Base-by-base conservation (phyloP, 2,797 vertebrate genomes). In the Poecile montanus region DNA sequence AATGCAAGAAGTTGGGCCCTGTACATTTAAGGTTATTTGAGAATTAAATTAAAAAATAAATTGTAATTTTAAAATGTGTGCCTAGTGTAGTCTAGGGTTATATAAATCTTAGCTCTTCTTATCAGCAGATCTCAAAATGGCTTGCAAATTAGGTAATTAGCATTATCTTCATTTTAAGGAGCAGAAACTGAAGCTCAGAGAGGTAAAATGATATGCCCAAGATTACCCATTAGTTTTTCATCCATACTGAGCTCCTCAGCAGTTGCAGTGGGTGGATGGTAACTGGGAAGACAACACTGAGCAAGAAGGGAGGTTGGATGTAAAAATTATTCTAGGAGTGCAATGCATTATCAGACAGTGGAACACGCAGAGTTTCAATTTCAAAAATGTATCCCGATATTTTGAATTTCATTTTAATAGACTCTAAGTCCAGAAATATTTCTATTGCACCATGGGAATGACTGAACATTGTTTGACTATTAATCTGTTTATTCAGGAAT, bases 71-170 rank as follows among this genome's bases (percentile, higher is more conserved):
- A 63, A 57, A 78, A 57, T 50, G 21, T 82, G 13, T 70, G 47
- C 36, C 16, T 65, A 53, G 53, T 47, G 47, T 68, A 74, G 45
- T 34, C 22, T 81, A 48, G n/a, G 45, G 38, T 34, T 86, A 20
- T 34, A 70, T 87, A 73, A 86, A 60, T 82, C 53, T 60, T 57
- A 26, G 36, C 30, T 56, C 40, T 88, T 82, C 54, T 78, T 63
- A 48, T 86, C 58, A 60, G 42, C 45, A 62, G 23, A 84, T 81
- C 58, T 89, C 66, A 66, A 85, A 95, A 85, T 56, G 51, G 36
- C 85, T 95, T 89, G 26, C n/a, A 85, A 84, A 95, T 76, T 75
- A 93, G 66, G 32, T 80, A 51, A 85, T 94, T 95, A 93, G 57
- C 38, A 42, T 94, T 88, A 91, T 68, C 56, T 83, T 87, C 29